phyloP scores from a whole-genome alignment of 2,113 vertebrate genomes.

The pig (Sus scrofa) region T2T-Sscrofa CM000814.6:101715501-101716000 shows the following conservation, averaged over 20 bases:
- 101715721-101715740: background rate
- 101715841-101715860: background rate
- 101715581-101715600: too few species aligned
- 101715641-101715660: too few species aligned
- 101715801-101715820: background rate
- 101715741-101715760: background rate
- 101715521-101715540: too few species aligned
- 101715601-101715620: too few species aligned
- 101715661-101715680: too few species aligned
- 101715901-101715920: background rate
- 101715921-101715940: background rate
- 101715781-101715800: background rate
- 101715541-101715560: too few species aligned
- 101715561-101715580: too few species aligned
- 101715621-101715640: too few species aligned
- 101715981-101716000: background rate
- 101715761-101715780: background rate
- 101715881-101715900: background rate
- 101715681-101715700: background rate
- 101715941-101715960: conserved; percentile 34
- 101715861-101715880: conserved; percentile 1
- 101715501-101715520: too few species aligned
- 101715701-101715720: background rate
- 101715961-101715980: conserved; percentile 26
- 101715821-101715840: background rate